Evolutionary conservation across 2,113 vertebrate genomes (phyloP), one percentile per base, ranked within the genome.

Genomic region (Cyphomyrus plagiostoma): DNA sequence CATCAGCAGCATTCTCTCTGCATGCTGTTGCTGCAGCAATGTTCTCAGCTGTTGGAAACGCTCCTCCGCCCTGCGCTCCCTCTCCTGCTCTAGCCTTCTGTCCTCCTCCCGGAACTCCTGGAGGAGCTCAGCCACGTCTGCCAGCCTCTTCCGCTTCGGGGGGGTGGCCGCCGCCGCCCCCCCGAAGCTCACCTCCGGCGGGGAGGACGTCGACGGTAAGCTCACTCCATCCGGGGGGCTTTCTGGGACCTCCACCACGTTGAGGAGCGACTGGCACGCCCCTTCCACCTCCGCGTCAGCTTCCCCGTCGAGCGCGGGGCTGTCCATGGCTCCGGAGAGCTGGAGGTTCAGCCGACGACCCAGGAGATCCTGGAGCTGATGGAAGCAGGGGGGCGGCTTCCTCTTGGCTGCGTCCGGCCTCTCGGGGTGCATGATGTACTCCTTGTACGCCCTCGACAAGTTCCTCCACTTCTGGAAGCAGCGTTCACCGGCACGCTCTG

Each of bases 401-500:
- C 86, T 35, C 52, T 90, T 90, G n/a, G 56, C 50, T 1, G 86
- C 74, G 19, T 89, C 88, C 11, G 80, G 46, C 62, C 84, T 86
- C 49, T 90, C 80, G 7, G 90, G 82, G 10, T 90, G 90, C 46
- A 56, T 58, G 82, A 90, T 23, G 62, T 90, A 90, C 21, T 90
- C 90, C 88, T 89, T 90, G 58, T 90, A 90, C 0, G 90, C 90
- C 39, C 90, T 70, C 8, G 88, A 86, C 58, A 90, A 46, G 88
- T 90, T 90, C 88, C 90, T 66, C 90, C 90, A 90, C 49, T 90
- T 90, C 83, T 90, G 90, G 88, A 90, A 90, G 88, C 90, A 90
- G 10, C 90, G 88, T 17, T 90, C 48, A 0, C 90, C 90, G 0
- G 90, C 90, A 9, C 84, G 30, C 62, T 90, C 90, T 0, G 90